These are phyloP conservation scores for Xerus inauris DNA, from an alignment of 2,113 vertebrate genomes.

Conservation along the genomic window DNA sequence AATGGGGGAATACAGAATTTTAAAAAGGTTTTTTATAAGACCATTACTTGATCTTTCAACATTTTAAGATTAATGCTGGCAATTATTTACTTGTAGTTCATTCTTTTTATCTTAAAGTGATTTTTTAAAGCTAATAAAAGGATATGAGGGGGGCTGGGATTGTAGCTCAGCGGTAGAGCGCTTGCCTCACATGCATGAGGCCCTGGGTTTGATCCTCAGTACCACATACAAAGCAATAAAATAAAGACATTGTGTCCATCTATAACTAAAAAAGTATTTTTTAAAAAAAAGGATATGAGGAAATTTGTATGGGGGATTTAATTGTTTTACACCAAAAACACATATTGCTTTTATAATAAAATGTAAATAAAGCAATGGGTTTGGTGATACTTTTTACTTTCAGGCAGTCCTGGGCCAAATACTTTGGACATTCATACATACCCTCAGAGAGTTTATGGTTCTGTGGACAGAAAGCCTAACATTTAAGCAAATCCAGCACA, in stretches of 20 bases:
- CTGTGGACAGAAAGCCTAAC: neutral
- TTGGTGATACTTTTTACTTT: neutral
- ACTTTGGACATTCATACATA: neutral
- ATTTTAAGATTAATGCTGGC: neutral
- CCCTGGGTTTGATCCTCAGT: too few relatives aligned
- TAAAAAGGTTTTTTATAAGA: neutral
- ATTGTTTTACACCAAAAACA: slow-evolving; percentile 10
- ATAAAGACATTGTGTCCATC: too few relatives aligned
- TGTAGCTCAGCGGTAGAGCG: too few relatives aligned
- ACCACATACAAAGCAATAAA: too few relatives aligned
- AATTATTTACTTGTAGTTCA: slow-evolving; percentile 6
- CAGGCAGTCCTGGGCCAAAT: neutral
- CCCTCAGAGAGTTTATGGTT: neutral
- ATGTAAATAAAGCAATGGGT: neutral
- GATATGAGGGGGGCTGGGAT: too few relatives aligned
- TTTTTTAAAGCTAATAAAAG: slow-evolving; percentile 51
- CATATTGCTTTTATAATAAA: slow-evolving; percentile 17
- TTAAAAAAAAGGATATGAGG: neutral
- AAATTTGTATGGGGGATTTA: neutral
- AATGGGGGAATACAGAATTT: neutral
- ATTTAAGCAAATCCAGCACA: neutral
- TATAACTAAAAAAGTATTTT: too few relatives aligned
- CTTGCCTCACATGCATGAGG: too few relatives aligned
- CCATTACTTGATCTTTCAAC: neutral
- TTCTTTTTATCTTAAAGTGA: neutral